Conservation (phyloP, 2,888 invertebrate species). For the Pristionchus arcanus region DNA sequence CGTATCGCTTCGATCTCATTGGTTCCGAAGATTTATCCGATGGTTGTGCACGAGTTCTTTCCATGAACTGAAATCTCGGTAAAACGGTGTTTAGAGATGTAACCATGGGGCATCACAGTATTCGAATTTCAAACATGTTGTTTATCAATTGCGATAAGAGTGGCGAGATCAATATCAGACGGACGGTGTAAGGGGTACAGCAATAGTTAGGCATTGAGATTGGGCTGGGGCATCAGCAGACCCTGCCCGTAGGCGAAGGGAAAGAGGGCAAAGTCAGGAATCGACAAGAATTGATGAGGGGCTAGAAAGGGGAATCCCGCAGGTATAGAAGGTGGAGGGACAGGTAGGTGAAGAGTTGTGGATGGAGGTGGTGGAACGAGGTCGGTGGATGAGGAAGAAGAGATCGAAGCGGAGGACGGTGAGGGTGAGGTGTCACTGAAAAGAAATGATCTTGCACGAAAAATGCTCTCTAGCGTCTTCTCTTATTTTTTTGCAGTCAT, state of each 20-base stretch:
- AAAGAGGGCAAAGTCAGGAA: conserved; percentile 7
- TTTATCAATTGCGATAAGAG: background rate
- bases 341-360: background rate
- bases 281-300: background rate
- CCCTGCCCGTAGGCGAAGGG: background rate
- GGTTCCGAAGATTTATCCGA: too few species aligned
- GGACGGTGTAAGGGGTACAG: background rate
- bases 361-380: background rate
- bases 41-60: too few species aligned
- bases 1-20: too few species aligned
- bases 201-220: background rate
- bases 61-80: too few species aligned
- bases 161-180: background rate
- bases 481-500: too few species aligned
- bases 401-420: background rate
- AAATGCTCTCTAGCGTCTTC: too few species aligned
- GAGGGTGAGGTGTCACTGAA: background rate
- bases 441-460: too few species aligned
- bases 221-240: background rate
- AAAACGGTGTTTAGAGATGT: too few species aligned
- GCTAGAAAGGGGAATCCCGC: background rate
- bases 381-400: background rate
- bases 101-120: too few species aligned
- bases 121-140: too few species aligned
- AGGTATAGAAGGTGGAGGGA: background rate